phyloP scores from a whole-genome alignment of 2,888 invertebrate species.

The Mylabris sibirica region DNA sequence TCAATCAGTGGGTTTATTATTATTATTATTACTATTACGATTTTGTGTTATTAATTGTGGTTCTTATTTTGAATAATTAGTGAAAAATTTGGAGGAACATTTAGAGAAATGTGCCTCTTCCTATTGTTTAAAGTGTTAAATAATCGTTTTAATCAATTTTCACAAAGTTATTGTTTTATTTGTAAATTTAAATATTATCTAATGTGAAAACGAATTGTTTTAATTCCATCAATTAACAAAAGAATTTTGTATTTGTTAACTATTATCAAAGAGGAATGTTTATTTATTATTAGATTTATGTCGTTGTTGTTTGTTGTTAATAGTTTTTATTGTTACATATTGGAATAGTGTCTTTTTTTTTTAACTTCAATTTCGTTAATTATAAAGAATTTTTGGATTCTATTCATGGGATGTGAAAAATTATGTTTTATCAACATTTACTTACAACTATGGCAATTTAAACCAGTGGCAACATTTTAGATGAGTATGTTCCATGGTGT shows the following conservation, averaged over 20 bases:
- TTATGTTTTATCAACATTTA: constrained; percentile 18
- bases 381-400: background rate
- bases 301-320: background rate
- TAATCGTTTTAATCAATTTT: too few relatives aligned
- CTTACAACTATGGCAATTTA: constrained; percentile 16
- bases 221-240: background rate
- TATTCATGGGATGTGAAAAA: constrained; percentile 18
- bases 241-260: background rate
- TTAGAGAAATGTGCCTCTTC: too few relatives aligned
- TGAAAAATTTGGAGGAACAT: too few relatives aligned
- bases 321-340: background rate
- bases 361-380: background rate
- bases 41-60: background rate
- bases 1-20: background rate
- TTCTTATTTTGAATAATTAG: too few relatives aligned
- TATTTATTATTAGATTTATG: background rate
- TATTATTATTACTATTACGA: too few relatives aligned
- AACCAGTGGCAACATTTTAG: constrained; percentile 47
- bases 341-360: too few relatives aligned
- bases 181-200: too few relatives aligned
- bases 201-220: too few relatives aligned
- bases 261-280: background rate
- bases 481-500: constrained; percentile 59
- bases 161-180: background rate
- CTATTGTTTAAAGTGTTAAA: too few relatives aligned